Evolutionary conservation across 2,797 vertebrate species (phyloP).

Genomic region (Pipistrellus nathusii): DNA sequence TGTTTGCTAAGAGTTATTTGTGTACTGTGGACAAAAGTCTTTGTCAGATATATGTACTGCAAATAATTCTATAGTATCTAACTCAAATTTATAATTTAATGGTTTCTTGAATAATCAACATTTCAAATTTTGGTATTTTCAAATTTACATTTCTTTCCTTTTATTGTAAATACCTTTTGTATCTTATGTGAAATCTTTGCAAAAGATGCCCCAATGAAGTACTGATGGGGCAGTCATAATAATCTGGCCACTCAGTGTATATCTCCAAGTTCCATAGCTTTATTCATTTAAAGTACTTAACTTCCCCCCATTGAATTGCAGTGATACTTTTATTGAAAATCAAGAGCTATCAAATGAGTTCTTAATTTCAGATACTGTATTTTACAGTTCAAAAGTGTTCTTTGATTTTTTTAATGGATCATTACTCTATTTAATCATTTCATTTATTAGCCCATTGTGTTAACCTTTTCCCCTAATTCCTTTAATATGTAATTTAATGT

Average conservation of each 20-base stretch:
- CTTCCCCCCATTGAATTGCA: neutral
- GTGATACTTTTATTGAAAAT: neutral
- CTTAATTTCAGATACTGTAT: neutral
- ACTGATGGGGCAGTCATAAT: too few species aligned
- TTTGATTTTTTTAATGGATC: neutral
- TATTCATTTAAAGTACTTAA: neutral
- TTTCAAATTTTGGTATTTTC: constrained; percentile 1
- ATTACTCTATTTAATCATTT: neutral
- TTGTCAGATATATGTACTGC: neutral
- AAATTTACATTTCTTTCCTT: neutral
- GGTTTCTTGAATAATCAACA: neutral
- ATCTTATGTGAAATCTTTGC: neutral
- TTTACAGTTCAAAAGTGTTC: neutral
- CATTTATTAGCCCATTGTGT: neutral
- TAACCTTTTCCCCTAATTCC: neutral
- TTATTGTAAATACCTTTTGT: neutral
- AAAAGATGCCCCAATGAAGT: too few species aligned
- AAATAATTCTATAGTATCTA: neutral
- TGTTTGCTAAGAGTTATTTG: neutral
- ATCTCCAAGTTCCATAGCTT: neutral
- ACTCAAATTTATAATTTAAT: neutral
- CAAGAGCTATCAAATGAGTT: neutral
- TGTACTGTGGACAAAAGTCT: neutral
- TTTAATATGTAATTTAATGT: neutral
- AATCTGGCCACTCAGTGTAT: too few species aligned